Evolutionary conservation across 2,113 vertebrate genomes (phyloP), one percentile per base, ranked within the genome.

Genomic region (Hippopotamus amphibius): DNA sequence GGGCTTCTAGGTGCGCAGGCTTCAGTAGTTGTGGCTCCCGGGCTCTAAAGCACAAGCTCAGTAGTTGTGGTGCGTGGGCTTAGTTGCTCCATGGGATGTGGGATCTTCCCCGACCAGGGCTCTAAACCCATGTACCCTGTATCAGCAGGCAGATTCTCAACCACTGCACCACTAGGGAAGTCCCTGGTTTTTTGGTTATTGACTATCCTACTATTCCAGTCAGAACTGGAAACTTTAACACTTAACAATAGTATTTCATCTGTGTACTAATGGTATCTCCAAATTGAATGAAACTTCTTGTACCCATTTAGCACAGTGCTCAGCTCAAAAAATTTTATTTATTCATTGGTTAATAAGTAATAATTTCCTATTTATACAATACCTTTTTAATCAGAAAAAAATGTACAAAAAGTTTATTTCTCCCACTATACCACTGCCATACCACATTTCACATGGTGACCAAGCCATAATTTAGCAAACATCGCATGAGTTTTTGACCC

Each of bases 341-440:
- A 92, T 57, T 71, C 26, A 92, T 1, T 76, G 19, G 41, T 71
- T 94, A 90, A 57, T 74, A 88, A 63, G 28, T n/a, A 95, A 84
- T 86, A 92, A 85, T 72, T 88, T 79, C 77, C 61, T 69, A 96
- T 11, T 83, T 88, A 93, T 28, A 72, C 15, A 81, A 94, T 61
- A 66, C 2, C 22, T 77, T 93, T 84, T 81, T 79, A 76, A 79
- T 59, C 22, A 89, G 48, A 10, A 77, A 96, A 91, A 76, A 61
- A 65, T 24, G 16, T 21, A 61, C 14, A 88, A n/a, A 28, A 53
- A 50, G n/a, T 66, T 82, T 74, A 72, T 95, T 96, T 86, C 46
- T 92, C 37, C 69, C 61, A 72, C 65, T 48, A 4, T 66, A 83
- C 14, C 37, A 81, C 66, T 59, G 77, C 14, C 90, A 43, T 53